Evolutionary conservation across 1,140 invertebrate species (phyloP), one percentile per base, ranked within the genome.

Genomic region (Drosophila nigrodunni): DNA sequence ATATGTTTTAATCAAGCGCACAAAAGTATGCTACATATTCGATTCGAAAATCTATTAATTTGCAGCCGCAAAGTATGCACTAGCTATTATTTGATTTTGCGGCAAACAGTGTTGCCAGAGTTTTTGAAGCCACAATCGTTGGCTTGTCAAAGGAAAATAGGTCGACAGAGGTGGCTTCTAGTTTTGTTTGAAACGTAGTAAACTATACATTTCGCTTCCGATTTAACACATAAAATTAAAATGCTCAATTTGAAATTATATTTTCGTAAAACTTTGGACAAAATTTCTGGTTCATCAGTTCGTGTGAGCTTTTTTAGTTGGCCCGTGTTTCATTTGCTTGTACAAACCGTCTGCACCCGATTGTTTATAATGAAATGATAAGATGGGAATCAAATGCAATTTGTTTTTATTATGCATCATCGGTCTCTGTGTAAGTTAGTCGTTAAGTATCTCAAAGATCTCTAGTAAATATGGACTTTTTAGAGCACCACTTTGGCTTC

Each of bases 1-100:
- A 39, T 30, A 21, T 25, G 21, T 52, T 50, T 11, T 30, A 57
- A 0, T 0, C 8, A 0, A 0, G 11, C 37, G 11, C 59, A n/a
- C 13, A 62, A 59, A 66, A 74, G 79, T 69, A 70, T 74, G 74
- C 69, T 37, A 34, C 7, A 10, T 7, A 52, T 43, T 44, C 25
- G n/a, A 10, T 6, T 39, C 50, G 4, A 0, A 30, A 39, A 18
- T 5, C 6, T 2, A 0, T 4, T 5, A 13, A 54, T 25, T 8
- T 8, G 3, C 46, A 8, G 47, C 70, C 64, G 2, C 7, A 73
- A 68, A 60, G 64, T 59, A 67, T 67, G 64, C 54, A 43, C 43
- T 30, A 59, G 46, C 21, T 5, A 30, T 30, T 30, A 30, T 30
- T 30, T 30, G 25, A 30, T 30, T 30, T 30, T 30, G 25, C 25